These are phyloP conservation scores for Danio albolineatus DNA, from an alignment of 2,797 vertebrate genomes.

Conservation along the genomic window DNA sequence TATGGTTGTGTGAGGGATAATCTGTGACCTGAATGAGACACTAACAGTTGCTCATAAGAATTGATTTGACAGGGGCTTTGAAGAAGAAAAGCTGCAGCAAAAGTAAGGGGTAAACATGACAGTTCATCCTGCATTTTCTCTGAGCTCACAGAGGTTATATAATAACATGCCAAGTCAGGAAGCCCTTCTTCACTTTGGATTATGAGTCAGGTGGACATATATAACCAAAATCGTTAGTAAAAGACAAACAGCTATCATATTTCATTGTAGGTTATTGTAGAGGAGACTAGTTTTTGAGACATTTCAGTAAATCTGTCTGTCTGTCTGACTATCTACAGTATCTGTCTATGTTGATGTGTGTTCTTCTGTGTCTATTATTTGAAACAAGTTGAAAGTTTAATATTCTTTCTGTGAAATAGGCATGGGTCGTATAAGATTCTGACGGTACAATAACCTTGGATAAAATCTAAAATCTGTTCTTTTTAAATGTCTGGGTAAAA, in stretches of 20 bases:
- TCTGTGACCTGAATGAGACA: neutral
- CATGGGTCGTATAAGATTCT: no score
- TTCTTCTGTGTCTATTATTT: no score
- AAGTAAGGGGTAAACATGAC: neutral
- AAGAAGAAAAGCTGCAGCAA: slow-evolving; percentile 2
- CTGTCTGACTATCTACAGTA: no score
- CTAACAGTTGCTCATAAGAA: neutral
- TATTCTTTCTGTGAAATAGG: no score
- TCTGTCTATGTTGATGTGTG: no score
- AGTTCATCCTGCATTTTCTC: neutral
- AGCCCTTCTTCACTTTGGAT: slow-evolving; percentile 12
- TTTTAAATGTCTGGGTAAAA: no score
- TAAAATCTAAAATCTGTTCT: no score
- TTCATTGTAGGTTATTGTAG: neutral
- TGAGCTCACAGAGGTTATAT: slow-evolving; percentile 1
- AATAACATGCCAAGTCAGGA: slow-evolving; percentile 14
- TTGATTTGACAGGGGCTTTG: slow-evolving; percentile 3
- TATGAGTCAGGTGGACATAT: slow-evolving; percentile 19
- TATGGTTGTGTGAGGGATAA: neutral
- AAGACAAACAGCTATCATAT: neutral
- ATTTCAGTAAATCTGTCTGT: no score
- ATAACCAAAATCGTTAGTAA: neutral
- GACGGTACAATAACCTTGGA: no score
- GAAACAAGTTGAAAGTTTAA: no score
- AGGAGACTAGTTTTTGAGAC: neutral